A percentile compares a stretch with the other conserved stretches of the same genome.
Evolutionary conservation across 2,113 vertebrate genomes (phyloP).

Genomic region (Amphiprion ocellaris): DNA sequence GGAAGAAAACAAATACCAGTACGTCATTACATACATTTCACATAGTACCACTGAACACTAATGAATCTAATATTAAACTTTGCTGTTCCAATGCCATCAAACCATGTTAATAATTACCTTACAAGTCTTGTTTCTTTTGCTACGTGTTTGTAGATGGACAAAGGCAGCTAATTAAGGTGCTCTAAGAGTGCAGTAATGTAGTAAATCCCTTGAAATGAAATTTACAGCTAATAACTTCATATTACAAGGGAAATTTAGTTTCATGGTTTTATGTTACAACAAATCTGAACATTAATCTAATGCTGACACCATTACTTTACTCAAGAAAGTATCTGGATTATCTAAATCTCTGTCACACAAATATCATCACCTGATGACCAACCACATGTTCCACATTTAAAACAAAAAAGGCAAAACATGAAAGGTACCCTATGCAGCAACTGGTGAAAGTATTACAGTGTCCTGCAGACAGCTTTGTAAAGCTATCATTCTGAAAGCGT

Average conservation of each 20-base stretch:
- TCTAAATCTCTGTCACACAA: too few relatives aligned
- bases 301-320: not conserved
- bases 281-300: not conserved
- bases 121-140: not conserved
- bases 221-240: not conserved
- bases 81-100: not conserved
- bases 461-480: constrained; percentile 1
- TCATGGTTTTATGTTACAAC: constrained; percentile 1
- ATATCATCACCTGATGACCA: too few relatives aligned
- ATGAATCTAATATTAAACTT: not conserved
- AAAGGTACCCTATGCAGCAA: not conserved
- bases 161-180: not conserved
- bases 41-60: not conserved
- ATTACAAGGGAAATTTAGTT: constrained; percentile 10
- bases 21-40: not conserved
- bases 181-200: not conserved
- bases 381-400: not conserved
- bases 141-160: not conserved
- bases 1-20: constrained; percentile 42
- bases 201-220: constrained; percentile 11
- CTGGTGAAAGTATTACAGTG: not conserved
- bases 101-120: not conserved
- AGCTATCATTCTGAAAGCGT: constrained; percentile 27
- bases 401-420: too few relatives aligned
- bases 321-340: too few relatives aligned